Evolutionary conservation across 2,888 invertebrate genomes (phyloP), one percentile per base, ranked within the genome.

Genomic region (Atethmia centrago): DNA sequence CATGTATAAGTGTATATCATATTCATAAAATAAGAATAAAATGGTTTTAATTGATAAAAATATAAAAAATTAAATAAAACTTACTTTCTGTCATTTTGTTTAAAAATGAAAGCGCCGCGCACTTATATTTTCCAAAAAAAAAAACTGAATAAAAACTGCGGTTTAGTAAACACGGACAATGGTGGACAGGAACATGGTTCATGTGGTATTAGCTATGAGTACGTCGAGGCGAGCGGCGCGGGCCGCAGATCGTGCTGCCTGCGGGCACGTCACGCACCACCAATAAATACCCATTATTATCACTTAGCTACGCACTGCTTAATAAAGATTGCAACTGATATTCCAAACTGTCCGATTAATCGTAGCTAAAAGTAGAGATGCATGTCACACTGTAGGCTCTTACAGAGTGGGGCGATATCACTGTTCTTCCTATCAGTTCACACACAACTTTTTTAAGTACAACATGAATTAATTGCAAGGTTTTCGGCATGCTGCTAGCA

Each of bases 211-310:
- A 70, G 81, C 49, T 80, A 70, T 82, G 87, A 77, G 74, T 72
- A 76, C 80, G 77, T 63, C 82, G 77, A 80, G 79, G 78, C 87
- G 79, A 77, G 75, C 82, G 84, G 42, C 83, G 83, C 66, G 40
- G 61, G 73, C 63, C 79, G 73, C 71, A 61, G 61, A 83, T 79
- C 84, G 82, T 77, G 85, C 77, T 77, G 74, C 77, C 84, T 85
- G 83, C 83, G 77, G 79, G 80, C 88, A 86, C 91, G 89, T 87
- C 88, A 89, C 82, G 42, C 88, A 88, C 89, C 89, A 90, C 71
- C 83, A 86, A 81, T 86, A 86, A 82, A 77, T 82, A 85, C 16
- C 14, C 75, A 80, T 77, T 77, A 82, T 85, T 83, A 86, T 83
- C 83, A 86, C 76, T 79, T 62, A 68, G 67, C 77, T 62, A 66